Evolutionary conservation across 2,113 vertebrate species (phyloP).

Genomic region (Leucosticte australis): DNA sequence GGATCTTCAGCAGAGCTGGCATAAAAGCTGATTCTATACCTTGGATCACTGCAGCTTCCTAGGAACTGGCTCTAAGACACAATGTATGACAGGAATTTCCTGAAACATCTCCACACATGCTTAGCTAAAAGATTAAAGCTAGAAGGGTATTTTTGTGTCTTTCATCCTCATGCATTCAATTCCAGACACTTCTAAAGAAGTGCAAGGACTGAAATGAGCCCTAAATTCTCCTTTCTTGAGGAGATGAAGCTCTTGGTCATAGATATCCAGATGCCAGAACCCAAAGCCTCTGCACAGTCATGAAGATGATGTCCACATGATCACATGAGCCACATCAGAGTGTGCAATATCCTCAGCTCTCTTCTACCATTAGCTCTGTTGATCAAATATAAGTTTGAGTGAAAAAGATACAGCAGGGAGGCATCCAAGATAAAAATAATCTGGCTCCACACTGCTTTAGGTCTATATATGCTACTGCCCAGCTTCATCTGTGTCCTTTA

Average conservation of each 20-base stretch:
- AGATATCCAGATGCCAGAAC: background rate
- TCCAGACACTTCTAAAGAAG: background rate
- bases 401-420: background rate
- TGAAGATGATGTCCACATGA: background rate
- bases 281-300: background rate
- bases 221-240: background rate
- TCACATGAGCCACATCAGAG: background rate
- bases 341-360: background rate
- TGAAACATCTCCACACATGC: background rate
- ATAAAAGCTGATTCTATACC: background rate
- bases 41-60: background rate
- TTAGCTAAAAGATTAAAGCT: background rate
- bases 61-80: background rate
- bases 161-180: background rate
- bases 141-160: background rate
- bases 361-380: background rate
- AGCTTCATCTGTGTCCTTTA: background rate
- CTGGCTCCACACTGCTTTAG: background rate
- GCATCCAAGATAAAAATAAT: background rate
- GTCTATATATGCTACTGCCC: background rate
- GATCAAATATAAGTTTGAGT: background rate
- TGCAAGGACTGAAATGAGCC: background rate
- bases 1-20: background rate
- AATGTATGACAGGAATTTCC: background rate
- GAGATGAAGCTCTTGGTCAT: background rate